Base-by-base conservation (phyloP, 37 sponge, comb jelly and placozoan species). In the Cliona cf. orientalis region DNA sequence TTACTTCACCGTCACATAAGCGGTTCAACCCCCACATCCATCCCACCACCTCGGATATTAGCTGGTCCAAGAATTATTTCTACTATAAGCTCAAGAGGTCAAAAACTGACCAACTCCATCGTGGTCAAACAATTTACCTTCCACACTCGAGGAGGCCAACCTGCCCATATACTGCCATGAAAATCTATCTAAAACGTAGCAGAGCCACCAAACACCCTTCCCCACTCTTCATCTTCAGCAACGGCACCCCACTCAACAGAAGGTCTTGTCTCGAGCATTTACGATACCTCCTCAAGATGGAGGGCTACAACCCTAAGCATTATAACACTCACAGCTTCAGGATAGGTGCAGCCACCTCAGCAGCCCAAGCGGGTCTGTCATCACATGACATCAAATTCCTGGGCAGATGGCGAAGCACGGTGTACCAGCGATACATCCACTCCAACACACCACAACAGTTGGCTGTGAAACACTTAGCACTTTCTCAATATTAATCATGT, bases 41-140 rank as follows among this genome's bases (percentile, higher is more conserved):
- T 36, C 41, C 69, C 7, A 9, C 69, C 9, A 5, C 22, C 7
- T 5, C 7, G 23, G 17, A 68, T 9, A 37, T 36, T 12, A 9
- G 23, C 25, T 46, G 7, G 36, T 29, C 46, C 45, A 43, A 35
- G 49, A 45, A 33, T 28, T n/a, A 72, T 49, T n/a, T 72, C 73
- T 46, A 43, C 46, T 44, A 36, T 28, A 6, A 26, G 11, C 23
- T 72, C 55, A 42, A 42, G 7, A 45, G 55, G 55, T 78, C 79
- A 23, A 78, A 78, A 40, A 78, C 79, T 22, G 66, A 78, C 66
- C 79, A 78, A 36, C 66, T 78, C 29, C 37, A 44, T 45, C 26
- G 34, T 5, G 79, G 79, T 26, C 35, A 37, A 44, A 78, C 42
- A 29, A 65, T 78, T 34, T 45, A 26, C 32, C 59, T 75, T 6